phyloP scores from a whole-genome alignment of 1,140 invertebrate species.

The Panagrolaimus sp. region DNA sequence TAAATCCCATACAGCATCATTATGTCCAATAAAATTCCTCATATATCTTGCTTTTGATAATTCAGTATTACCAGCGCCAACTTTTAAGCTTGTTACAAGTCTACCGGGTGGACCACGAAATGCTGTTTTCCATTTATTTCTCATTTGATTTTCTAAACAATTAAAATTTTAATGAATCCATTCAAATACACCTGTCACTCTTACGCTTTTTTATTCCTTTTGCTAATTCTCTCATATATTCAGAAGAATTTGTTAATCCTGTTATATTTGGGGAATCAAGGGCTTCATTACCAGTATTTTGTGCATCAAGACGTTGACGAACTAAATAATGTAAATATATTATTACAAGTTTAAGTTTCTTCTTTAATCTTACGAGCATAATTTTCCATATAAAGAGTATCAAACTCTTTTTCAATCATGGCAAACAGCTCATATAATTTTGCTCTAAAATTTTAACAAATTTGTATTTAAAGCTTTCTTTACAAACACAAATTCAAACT shows the following conservation, averaged over 20 bases:
- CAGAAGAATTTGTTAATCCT: background rate
- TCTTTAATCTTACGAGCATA: conserved; percentile 66
- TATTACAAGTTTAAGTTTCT: background rate
- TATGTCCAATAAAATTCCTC: conserved; percentile 79
- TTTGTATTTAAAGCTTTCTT: no score
- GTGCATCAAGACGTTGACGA: conserved; percentile 37
- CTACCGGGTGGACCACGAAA: conserved; percentile 74
- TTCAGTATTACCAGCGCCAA: conserved; percentile 69
- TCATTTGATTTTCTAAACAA: conserved; percentile 70
- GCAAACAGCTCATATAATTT: conserved; percentile 79
- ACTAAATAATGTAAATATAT: conserved; percentile 20
- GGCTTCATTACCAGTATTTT: conserved; percentile 33
- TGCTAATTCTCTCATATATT: conserved; percentile 13
- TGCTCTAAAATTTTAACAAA: conserved; percentile 63
- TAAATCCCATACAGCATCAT: conserved; percentile 96
- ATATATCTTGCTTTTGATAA: conserved; percentile 64
- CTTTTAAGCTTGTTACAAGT: conserved; percentile 93
- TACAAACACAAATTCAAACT: no score
- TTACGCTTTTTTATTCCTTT: conserved; percentile 17
- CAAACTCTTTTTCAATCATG: conserved; percentile 95
- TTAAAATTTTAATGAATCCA: conserved; percentile 44
- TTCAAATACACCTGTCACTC: background rate
- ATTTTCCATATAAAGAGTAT: conserved; percentile 83
- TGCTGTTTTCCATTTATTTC: conserved; percentile 76
- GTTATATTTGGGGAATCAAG: background rate